Percentiles rank a stretch among this genome's conserved stretches.
Evolutionary conservation across 2,113 vertebrate genomes (phyloP).

Genomic region (Scalopus aquaticus): DNA sequence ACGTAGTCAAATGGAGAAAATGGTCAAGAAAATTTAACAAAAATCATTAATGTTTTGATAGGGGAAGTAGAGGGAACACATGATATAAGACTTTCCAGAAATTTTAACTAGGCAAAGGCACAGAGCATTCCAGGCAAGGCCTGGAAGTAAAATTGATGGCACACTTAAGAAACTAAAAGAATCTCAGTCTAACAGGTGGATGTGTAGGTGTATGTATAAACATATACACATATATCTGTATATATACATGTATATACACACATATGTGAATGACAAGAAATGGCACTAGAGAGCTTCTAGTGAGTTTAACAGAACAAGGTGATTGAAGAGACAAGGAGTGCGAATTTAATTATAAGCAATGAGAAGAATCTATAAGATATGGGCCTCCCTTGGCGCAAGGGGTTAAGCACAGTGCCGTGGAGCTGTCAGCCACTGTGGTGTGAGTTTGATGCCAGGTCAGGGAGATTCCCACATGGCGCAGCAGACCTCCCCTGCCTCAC

Average conservation of each 20-base stretch:
- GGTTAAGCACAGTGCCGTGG: too few relatives aligned
- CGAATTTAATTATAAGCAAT: constrained; percentile 14
- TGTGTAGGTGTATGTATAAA: too few relatives aligned
- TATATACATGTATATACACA: too few relatives aligned
- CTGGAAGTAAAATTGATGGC: not conserved
- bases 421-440: too few relatives aligned
- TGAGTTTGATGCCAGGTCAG: too few relatives aligned
- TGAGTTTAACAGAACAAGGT: not conserved
- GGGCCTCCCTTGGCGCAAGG: too few relatives aligned
- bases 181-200: not conserved
- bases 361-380: not conserved
- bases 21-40: not conserved
- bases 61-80: not conserved
- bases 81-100: not conserved
- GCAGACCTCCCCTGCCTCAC: too few relatives aligned
- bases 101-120: constrained; percentile 16
- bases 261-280: not conserved
- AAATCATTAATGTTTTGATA: constrained; percentile 9
- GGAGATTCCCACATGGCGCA: too few relatives aligned
- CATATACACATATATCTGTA: too few relatives aligned
- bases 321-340: not conserved
- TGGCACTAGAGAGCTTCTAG: not conserved
- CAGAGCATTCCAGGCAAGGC: not conserved
- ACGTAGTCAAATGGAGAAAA: not conserved
- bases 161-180: not conserved